These are phyloP conservation scores for Trachelus iudaicus DNA, from an alignment of 2,888 invertebrate species.

Conservation along the genomic window DNA sequence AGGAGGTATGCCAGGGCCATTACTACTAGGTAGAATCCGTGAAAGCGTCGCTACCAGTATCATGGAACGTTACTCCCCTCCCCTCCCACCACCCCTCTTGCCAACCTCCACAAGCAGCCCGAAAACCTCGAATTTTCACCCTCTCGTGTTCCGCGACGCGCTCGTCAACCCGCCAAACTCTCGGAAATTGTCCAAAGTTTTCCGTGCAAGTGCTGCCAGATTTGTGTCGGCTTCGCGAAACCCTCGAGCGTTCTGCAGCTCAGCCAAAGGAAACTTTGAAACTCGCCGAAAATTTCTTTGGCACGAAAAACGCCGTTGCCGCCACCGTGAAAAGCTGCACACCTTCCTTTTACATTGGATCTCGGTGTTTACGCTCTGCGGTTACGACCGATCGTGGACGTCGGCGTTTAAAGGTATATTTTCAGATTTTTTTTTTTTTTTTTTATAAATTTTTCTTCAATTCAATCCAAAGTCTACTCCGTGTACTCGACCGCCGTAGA, in stretches of 20 bases:
- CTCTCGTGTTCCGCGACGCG: slow-evolving; percentile 16
- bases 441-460: too few relatives aligned
- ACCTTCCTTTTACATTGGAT: not conserved
- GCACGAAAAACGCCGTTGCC: slow-evolving; percentile 12
- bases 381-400: not conserved
- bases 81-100: not conserved
- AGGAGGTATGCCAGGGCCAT: slow-evolving; percentile 27
- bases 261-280: not conserved
- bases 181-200: slow-evolving; percentile 22
- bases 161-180: slow-evolving; percentile 20
- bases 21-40: not conserved
- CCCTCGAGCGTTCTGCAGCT: not conserved
- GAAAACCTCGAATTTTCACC: slow-evolving; percentile 11
- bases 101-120: not conserved
- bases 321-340: slow-evolving; percentile 15
- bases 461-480: too few relatives aligned
- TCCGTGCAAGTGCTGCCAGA: slow-evolving; percentile 13
- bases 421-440: not conserved
- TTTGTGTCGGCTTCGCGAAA: not conserved
- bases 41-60: not conserved
- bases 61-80: not conserved
- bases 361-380: not conserved
- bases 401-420: not conserved
- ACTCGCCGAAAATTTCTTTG: slow-evolving; percentile 16
- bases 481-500: not conserved